Conservation (phyloP, 1,140 invertebrate species). For the Mesaphorura yosii region DNA sequence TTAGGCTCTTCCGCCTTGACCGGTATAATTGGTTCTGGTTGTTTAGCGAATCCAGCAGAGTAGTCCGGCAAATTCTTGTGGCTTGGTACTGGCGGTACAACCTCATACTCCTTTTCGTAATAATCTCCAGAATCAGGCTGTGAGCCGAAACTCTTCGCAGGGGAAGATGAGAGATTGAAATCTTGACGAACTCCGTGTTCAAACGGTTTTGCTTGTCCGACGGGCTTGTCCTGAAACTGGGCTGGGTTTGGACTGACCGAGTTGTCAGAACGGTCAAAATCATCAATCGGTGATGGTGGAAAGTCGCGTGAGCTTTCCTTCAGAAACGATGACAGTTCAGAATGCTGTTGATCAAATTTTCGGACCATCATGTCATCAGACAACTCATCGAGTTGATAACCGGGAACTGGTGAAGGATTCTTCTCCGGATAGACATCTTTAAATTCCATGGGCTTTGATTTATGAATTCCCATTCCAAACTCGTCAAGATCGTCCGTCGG, state of each 20-base stretch:
- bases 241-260: slow-evolving; percentile 9
- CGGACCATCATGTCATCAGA: slow-evolving; percentile 22
- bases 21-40: background rate
- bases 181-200: too few species aligned
- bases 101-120: background rate
- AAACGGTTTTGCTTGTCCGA: background rate
- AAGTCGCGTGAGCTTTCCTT: slow-evolving; percentile 17
- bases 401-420: background rate
- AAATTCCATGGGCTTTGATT: background rate
- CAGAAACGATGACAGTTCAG: slow-evolving; percentile 22
- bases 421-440: background rate
- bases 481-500: background rate
- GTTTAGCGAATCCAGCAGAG: background rate
- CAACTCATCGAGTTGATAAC: slow-evolving; percentile 3
- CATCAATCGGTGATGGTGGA: background rate
- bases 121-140: background rate
- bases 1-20: background rate
- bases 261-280: slow-evolving; percentile 2
- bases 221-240: background rate
- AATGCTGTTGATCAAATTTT: slow-evolving; percentile 22
- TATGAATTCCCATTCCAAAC: background rate
- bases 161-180: too few species aligned
- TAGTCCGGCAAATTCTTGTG: background rate
- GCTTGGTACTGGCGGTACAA: background rate
- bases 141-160: too few species aligned